A percentile compares a stretch with the other conserved stretches of the same genome.
Conservation (phyloP, 2,797 vertebrate species). For the Clamator glandarius region DNA sequence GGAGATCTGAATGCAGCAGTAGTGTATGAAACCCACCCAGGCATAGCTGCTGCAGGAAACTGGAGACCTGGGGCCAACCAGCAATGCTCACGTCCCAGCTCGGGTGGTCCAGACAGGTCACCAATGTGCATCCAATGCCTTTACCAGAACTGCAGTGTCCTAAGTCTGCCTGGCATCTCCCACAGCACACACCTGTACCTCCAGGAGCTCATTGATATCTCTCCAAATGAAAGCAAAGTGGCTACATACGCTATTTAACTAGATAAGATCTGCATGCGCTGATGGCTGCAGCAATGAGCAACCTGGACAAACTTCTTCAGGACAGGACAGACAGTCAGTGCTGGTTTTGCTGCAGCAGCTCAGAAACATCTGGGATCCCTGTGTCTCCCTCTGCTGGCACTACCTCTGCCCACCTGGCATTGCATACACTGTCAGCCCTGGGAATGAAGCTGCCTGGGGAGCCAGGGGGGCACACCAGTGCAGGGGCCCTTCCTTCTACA, state of each 20-base stretch:
- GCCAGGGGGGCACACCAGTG: too few species aligned
- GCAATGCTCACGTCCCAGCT: rapidly evolving
- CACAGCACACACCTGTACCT: neutral
- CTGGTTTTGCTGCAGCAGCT: neutral
- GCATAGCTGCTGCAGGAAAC: neutral
- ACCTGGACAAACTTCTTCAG: neutral
- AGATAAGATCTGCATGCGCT: too few species aligned
- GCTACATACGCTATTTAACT: rapidly evolving
- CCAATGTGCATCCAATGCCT: neutral
- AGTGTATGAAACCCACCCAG: neutral
- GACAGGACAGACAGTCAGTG: rapidly evolving
- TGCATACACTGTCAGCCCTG: rapidly evolving
- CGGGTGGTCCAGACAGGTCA: rapidly evolving
- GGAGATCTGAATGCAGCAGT: rapidly evolving
- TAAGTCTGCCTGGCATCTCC: neutral
- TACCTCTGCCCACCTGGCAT: rapidly evolving
- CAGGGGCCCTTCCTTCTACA: neutral
- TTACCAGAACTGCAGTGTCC: neutral
- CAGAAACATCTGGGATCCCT: neutral
- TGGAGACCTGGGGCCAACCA: neutral
- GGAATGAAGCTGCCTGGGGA: neutral
- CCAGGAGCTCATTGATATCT: neutral
- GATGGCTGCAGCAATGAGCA: neutral
- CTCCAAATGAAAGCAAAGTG: neutral
- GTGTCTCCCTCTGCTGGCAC: neutral